Percentiles rank a stretch among this genome's conserved stretches.
Evolutionary conservation across 2,113 vertebrate species (phyloP).

Genomic region (Brachypteracias leptosomus): DNA sequence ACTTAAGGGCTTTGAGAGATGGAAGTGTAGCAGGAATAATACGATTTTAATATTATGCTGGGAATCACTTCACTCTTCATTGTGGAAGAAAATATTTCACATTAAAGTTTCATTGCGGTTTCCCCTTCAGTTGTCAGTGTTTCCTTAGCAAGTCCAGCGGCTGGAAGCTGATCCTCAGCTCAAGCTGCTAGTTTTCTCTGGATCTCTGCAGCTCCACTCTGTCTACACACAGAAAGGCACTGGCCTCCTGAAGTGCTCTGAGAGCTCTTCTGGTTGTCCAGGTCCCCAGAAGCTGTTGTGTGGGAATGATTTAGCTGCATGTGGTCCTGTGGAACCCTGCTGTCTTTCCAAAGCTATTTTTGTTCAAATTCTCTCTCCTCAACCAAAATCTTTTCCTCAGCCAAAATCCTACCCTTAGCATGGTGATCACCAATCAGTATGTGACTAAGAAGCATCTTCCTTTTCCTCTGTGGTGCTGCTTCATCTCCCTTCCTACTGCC

Average conservation of each 20-base stretch:
- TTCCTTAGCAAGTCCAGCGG: neutral
- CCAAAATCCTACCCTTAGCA: neutral
- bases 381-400: neutral
- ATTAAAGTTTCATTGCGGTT: neutral
- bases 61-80: constrained; percentile 21
- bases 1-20: constrained; percentile 30
- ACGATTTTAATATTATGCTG: constrained; percentile 35
- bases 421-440: neutral
- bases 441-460: neutral
- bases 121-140: constrained; percentile 16
- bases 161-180: neutral
- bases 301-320: neutral
- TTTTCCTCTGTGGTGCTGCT: neutral
- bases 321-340: accelerated
- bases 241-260: neutral
- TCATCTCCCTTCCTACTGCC: neutral
- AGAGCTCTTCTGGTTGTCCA: neutral
- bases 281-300: neutral
- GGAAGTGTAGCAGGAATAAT: constrained; percentile 31
- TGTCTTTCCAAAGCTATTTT: neutral
- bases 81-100: constrained; percentile 3
- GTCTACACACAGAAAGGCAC: neutral
- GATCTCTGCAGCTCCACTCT: neutral
- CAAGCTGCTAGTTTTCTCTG: neutral
- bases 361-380: neutral